Conservation (phyloP, 2,888 invertebrate genomes). For the Aspidiotus rigidus region DNA sequence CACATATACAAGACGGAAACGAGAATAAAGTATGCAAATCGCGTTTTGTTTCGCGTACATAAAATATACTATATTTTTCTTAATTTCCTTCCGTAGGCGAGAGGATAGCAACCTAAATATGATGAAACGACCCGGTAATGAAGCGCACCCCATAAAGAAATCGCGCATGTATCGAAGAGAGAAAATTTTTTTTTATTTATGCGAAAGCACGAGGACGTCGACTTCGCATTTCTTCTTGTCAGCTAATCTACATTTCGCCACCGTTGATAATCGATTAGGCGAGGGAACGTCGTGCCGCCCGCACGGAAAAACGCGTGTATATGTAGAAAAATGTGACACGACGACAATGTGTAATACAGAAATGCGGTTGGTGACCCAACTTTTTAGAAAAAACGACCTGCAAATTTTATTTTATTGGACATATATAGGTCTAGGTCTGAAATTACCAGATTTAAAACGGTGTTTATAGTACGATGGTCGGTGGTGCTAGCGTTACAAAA, state of each 20-base stretch:
- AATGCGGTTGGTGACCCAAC: background rate
- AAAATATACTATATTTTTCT: background rate
- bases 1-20: too few species aligned
- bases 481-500: constrained; percentile 21
- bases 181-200: background rate
- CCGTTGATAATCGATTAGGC: background rate
- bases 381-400: constrained; percentile 26
- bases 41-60: too few species aligned
- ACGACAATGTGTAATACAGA: background rate
- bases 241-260: background rate
- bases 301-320: background rate
- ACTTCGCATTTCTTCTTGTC: background rate
- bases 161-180: too few species aligned
- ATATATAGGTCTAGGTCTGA: constrained; percentile 35
- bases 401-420: constrained; percentile 34
- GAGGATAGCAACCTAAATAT: too few species aligned
- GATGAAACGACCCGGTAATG: too few species aligned
- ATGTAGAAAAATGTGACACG: background rate
- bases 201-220: background rate
- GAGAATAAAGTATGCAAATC: too few species aligned
- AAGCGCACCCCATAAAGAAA: too few species aligned
- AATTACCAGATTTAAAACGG: constrained; percentile 33
- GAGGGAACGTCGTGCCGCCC: background rate
- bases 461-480: constrained; percentile 32
- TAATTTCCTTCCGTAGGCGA: too few species aligned